Base-by-base conservation (phyloP, 2,797 vertebrate genomes). In the Lagodon rhomboides region DNA sequence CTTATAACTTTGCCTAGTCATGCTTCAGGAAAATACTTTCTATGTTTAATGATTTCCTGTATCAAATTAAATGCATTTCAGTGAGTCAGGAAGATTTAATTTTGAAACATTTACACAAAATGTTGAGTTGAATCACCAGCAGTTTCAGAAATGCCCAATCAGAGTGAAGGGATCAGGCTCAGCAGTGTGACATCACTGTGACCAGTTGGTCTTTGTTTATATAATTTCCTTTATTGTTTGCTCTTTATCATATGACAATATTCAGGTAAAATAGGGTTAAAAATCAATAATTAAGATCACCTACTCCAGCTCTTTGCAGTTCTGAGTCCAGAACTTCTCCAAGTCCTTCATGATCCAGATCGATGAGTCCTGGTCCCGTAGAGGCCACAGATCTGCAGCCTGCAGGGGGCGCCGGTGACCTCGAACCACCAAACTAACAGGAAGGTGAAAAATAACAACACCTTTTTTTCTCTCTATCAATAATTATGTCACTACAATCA, bases 301-400 rank as follows among this genome's bases (percentile, higher is more conserved):
- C 0, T 92, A 81, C 72, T 82, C 87, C 2, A 51, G 74, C 13
- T 74, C 84, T 20, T 79, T 63, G 1, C 5, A 22, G 66, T 55
- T 83, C 41, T 89, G 87, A 2, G 53, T 85, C 96, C 96, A 97
- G 12, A 94, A 91, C 38, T 76, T 93, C 70, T 96, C 93, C 27
- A 97, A 85, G 66, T 89, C 88, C 13, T 85, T 73, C 70, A 97
- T 92, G 1, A 97, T 95, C 81, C 87, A 82, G 69, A 91, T 87
- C 0, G 97, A 97, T 3, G 91, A 93, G 75, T 97, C 95, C 56
- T 96, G 89, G 47, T 85, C 85, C 59, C 91, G 91, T 53, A 97
- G 92, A 0, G 93, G 72, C 97, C 97, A 98, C 55, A 98, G 85
- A 78, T 97, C 95, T 49, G 91, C 83, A 12, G 86, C 30, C 25